phyloP scores from a whole-genome alignment of 2,888 invertebrate species.

The Apodemia zela region DNA sequence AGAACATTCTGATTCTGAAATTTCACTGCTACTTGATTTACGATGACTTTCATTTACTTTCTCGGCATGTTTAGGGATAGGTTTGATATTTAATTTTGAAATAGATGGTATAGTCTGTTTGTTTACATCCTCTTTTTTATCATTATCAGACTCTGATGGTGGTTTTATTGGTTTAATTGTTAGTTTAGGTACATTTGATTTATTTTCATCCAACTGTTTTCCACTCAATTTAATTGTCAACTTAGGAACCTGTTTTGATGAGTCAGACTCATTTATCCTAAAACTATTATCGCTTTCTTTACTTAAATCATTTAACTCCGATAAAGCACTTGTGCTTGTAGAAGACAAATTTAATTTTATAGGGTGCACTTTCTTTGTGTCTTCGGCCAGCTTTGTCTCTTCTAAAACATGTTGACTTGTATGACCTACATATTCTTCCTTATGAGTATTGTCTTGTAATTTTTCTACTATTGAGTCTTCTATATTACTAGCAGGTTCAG shows the following conservation, averaged over 20 bases:
- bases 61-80: constrained; percentile 67
- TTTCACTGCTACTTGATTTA: constrained; percentile 75
- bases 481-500: constrained; percentile 20
- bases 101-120: constrained; percentile 59
- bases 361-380: constrained; percentile 23
- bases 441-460: constrained; percentile 21
- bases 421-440: constrained; percentile 17
- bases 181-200: constrained; percentile 63
- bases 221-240: constrained; percentile 69
- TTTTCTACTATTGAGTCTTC: constrained; percentile 12
- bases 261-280: constrained; percentile 39
- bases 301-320: constrained; percentile 29
- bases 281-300: constrained; percentile 37
- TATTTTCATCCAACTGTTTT: constrained; percentile 60
- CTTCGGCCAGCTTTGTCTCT: constrained; percentile 12
- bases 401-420: neutral
- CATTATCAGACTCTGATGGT: constrained; percentile 39
- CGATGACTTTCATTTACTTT: constrained; percentile 69
- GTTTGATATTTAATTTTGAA: constrained; percentile 74
- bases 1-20: constrained; percentile 75
- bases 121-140: constrained; percentile 35
- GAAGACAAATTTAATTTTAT: constrained; percentile 48
- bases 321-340: constrained; percentile 36
- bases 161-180: constrained; percentile 61
- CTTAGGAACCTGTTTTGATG: constrained; percentile 68